These are phyloP conservation scores for Polietes domitor DNA, from an alignment of 2,888 invertebrate species.

Conservation along the genomic window DNA sequence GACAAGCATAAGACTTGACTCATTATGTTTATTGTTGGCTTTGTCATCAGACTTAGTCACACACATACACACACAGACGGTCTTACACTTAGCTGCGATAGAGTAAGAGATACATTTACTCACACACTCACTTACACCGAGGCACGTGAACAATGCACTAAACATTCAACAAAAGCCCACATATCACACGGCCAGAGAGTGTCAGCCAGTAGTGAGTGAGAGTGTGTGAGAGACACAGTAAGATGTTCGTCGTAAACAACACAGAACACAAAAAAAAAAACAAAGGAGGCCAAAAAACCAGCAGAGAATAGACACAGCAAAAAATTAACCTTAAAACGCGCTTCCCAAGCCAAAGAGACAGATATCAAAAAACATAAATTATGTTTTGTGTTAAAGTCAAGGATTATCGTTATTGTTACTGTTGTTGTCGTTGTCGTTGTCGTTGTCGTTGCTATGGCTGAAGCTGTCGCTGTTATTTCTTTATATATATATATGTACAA, in stretches of 20 bases:
- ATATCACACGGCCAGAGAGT: neutral
- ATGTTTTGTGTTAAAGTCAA: conserved; percentile 66
- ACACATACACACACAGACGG: too few relatives aligned
- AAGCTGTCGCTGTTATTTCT: conserved; percentile 4
- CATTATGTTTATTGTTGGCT: conserved; percentile 50
- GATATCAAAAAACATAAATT: conserved; percentile 64
- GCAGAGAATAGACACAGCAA: neutral
- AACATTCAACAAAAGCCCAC: neutral
- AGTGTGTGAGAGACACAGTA: neutral
- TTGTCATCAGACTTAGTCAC: neutral
- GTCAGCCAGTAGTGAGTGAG: neutral
- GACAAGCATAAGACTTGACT: conserved; percentile 45
- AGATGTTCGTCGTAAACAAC: neutral
- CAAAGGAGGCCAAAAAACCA: neutral
- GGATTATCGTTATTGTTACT: conserved; percentile 55
- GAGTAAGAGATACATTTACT: neutral
- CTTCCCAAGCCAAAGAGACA: conserved; percentile 36
- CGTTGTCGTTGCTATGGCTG: neutral
- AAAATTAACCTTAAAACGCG: conserved; percentile 64
- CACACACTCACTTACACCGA: neutral
- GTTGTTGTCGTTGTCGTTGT: conserved; percentile 47
- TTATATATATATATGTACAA: conserved; percentile 32
- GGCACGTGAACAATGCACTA: conserved; percentile 44
- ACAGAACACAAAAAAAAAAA: conserved; percentile 3
- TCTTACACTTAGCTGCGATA: neutral